Conservation (phyloP, 2,797 vertebrate genomes). For the Pseudochirops corinnae region DNA sequence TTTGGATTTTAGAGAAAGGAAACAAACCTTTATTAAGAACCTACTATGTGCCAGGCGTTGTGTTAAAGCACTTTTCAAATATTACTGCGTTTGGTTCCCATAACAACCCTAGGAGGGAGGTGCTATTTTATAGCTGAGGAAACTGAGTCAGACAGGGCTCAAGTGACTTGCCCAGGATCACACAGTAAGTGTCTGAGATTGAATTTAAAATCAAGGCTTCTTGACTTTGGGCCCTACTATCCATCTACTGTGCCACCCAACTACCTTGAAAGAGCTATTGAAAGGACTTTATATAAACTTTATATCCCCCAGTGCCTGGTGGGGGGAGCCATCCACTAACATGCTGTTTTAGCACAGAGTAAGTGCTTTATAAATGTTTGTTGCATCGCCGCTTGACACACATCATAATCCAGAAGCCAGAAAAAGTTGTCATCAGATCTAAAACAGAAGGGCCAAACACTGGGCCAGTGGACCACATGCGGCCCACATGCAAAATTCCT, state of each 20-base stretch:
- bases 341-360: not conserved
- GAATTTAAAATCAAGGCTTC: not conserved
- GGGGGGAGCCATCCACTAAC: not conserved
- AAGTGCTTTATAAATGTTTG: not conserved
- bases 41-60: not conserved
- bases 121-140: not conserved
- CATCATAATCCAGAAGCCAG: not conserved
- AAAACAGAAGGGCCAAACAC: not conserved
- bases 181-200: not conserved
- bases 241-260: not conserved
- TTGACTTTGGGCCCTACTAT: not conserved
- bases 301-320: not conserved
- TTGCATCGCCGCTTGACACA: not conserved
- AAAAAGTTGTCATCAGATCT: not conserved
- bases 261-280: not conserved
- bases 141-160: not conserved
- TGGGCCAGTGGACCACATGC: not conserved
- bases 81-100: not conserved
- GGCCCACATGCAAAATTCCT: not conserved
- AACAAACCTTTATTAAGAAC: not conserved
- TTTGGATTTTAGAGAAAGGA: not conserved
- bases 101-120: not conserved
- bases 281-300: not conserved
- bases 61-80: not conserved
- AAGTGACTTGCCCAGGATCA: not conserved